Percentiles rank a stretch among this genome's conserved stretches.
Evolutionary conservation across 2,113 vertebrate genomes (phyloP).

Genomic region (Bubalus kerabau): DNA sequence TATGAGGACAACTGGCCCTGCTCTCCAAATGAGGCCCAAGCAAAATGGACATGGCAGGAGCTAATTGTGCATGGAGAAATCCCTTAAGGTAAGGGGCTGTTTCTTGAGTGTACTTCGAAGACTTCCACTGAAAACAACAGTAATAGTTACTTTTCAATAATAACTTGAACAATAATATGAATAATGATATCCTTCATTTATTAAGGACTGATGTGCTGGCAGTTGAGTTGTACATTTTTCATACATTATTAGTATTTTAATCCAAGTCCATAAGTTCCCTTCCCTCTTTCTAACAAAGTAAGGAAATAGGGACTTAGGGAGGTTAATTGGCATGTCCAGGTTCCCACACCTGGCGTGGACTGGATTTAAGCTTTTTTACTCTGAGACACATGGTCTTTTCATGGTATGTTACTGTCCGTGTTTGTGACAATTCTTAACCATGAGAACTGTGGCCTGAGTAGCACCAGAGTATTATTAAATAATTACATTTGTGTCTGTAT

Average conservation of each 20-base stretch:
- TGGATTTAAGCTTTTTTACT: not conserved
- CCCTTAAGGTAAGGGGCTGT: not conserved
- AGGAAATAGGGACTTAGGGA: not conserved
- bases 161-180: not conserved
- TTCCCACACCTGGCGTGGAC: not conserved
- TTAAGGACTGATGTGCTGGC: not conserved
- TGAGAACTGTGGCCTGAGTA: not conserved
- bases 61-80: not conserved
- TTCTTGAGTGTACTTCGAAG: not conserved
- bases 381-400: not conserved
- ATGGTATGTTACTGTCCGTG: not conserved
- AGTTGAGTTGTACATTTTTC: not conserved
- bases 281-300: not conserved
- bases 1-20: not conserved
- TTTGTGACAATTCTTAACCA: not conserved
- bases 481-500: not conserved
- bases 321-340: not conserved
- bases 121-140: not conserved
- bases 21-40: slow-evolving; percentile 1
- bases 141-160: not conserved
- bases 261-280: not conserved
- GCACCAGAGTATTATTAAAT: not conserved
- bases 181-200: not conserved
- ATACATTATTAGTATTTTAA: not conserved
- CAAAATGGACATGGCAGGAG: slow-evolving; percentile 30